Conservation (phyloP, 2,888 invertebrate genomes). For the Nomada ferruginata region DNA sequence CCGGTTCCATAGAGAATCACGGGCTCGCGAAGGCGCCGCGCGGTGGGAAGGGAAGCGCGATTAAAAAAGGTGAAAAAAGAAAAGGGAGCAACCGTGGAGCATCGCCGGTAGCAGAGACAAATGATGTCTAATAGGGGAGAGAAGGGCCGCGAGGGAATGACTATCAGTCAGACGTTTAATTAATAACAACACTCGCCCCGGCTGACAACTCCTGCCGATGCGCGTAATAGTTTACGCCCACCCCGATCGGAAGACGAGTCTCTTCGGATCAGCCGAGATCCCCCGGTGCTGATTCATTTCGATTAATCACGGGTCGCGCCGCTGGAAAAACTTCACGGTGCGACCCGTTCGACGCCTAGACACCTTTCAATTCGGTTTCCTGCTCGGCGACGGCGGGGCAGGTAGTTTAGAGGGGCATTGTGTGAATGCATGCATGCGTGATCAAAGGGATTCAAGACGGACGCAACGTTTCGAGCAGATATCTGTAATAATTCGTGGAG, state of each 20-base stretch:
- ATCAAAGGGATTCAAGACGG: too few relatives aligned
- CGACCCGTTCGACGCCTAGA: slow-evolving; percentile 15
- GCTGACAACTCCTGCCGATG: slow-evolving; percentile 80
- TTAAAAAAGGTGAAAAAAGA: slow-evolving; percentile 11
- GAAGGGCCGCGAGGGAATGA: slow-evolving; percentile 76
- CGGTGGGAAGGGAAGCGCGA: slow-evolving; percentile 33
- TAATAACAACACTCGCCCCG: slow-evolving; percentile 81
- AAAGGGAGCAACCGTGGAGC: slow-evolving; percentile 59
- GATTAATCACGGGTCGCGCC: slow-evolving; percentile 63
- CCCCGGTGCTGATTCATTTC: slow-evolving; percentile 74
- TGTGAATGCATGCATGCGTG: too few relatives aligned
- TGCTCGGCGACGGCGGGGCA: background rate
- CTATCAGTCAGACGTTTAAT: slow-evolving; percentile 83
- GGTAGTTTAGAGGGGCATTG: slow-evolving; percentile 8
- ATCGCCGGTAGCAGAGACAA: slow-evolving; percentile 81
- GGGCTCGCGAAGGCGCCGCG: background rate
- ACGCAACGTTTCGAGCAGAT: too few relatives aligned
- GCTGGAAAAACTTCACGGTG: slow-evolving; percentile 52
- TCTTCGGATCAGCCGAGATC: slow-evolving; percentile 42
- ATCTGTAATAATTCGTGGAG: too few relatives aligned
- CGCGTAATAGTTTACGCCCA: slow-evolving; percentile 82
- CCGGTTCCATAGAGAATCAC: slow-evolving; percentile 11
- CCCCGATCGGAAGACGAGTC: slow-evolving; percentile 74
- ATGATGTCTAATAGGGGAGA: slow-evolving; percentile 82
- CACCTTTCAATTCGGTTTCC: background rate